Conservation (phyloP, 2,797 vertebrate genomes). For the Vespertilio murinus region DNA sequence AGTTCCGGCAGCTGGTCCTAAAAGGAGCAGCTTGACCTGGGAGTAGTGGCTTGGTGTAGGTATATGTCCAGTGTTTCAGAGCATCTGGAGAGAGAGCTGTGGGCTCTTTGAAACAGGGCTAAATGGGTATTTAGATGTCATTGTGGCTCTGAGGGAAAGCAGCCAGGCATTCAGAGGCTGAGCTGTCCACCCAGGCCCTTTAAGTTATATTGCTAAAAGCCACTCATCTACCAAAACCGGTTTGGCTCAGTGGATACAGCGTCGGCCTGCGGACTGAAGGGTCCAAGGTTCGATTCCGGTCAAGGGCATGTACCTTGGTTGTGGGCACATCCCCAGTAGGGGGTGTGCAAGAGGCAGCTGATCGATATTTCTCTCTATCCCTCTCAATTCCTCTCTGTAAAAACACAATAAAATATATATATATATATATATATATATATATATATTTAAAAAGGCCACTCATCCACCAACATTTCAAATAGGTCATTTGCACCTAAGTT, state of each 20-base stretch:
- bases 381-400: no score
- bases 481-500: not conserved
- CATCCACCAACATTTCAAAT: not conserved
- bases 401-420: no score
- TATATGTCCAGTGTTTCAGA: not conserved
- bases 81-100: not conserved
- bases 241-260: no score
- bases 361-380: no score
- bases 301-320: no score
- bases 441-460: not conserved
- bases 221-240: not conserved
- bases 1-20: not conserved
- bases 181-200: not conserved
- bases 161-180: not conserved
- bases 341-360: no score
- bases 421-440: no score
- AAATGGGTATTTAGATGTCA: not conserved
- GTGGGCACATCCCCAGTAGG: no score
- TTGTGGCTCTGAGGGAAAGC: not conserved
- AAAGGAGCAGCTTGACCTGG: not conserved
- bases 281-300: no score
- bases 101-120: not conserved
- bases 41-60: not conserved
- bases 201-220: not conserved
- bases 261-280: no score